Evolutionary conservation across 2,888 invertebrate species (phyloP).

Genomic region (Caenorhabditis sp.): DNA sequence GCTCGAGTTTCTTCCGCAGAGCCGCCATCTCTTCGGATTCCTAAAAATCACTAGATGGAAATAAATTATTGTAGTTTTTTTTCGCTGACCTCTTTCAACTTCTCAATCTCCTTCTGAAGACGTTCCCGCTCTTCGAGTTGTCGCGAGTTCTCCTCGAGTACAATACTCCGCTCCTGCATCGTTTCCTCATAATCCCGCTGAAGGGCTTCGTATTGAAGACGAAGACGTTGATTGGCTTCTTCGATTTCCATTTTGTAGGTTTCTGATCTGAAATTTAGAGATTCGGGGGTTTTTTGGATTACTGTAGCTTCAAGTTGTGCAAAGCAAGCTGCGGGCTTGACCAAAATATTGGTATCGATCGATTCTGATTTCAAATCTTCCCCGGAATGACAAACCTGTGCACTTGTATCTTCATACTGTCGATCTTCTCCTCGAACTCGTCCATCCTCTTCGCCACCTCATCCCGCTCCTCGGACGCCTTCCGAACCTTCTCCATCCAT

Average conservation of each 20-base stretch:
- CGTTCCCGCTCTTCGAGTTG: constrained; percentile 69
- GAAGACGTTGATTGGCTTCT: constrained; percentile 64
- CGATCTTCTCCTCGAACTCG: constrained; percentile 72
- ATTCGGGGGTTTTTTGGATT: background rate
- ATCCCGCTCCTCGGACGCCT: constrained; percentile 64
- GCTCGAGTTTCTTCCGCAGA: constrained; percentile 66
- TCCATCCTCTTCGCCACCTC: constrained; percentile 57
- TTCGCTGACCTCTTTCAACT: constrained; percentile 39
- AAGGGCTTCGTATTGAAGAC: constrained; percentile 68
- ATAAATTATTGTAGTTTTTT: background rate
- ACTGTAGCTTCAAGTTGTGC: background rate
- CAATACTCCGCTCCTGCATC: constrained; percentile 73
- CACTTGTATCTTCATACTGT: constrained; percentile 66
- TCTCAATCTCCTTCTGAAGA: constrained; percentile 57
- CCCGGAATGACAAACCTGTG: constrained; percentile 43
- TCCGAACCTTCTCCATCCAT: constrained; percentile 72
- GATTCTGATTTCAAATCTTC: no score
- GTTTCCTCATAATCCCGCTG: constrained; percentile 76
- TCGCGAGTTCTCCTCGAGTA: constrained; percentile 66
- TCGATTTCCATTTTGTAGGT: constrained; percentile 72
- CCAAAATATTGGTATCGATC: background rate
- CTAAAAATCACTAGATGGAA: background rate
- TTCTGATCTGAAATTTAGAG: constrained; percentile 57
- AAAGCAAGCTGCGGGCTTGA: background rate
- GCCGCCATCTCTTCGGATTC: constrained; percentile 55